These are phyloP conservation scores for Dendroctonus ponderosae DNA, from an alignment of 1,140 invertebrate genomes.

Conservation along the genomic window DNA sequence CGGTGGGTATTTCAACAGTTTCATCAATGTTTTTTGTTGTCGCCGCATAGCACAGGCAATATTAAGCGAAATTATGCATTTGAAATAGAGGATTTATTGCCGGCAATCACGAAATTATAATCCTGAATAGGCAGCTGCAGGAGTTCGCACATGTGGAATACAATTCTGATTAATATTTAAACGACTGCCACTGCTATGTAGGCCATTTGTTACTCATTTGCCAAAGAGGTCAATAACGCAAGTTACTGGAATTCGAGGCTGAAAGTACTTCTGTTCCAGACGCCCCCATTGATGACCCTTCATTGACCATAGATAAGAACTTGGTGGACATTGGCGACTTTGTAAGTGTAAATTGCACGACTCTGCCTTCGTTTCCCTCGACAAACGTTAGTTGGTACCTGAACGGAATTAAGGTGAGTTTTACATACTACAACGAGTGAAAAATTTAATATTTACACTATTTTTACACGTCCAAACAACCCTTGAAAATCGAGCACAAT, in stretches of 20 bases:
- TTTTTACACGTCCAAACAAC: too few species aligned
- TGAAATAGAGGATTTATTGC: not conserved
- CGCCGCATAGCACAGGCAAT: too few species aligned
- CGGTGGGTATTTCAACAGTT: slow-evolving; percentile 56
- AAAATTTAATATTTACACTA: too few species aligned
- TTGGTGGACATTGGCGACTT: slow-evolving; percentile 72
- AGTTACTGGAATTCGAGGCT: too few species aligned
- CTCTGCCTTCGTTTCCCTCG: slow-evolving; percentile 71
- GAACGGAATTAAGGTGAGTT: slow-evolving; percentile 69
- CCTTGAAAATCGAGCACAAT: too few species aligned
- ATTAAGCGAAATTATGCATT: too few species aligned
- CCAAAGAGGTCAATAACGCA: too few species aligned
- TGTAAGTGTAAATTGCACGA: slow-evolving; percentile 72
- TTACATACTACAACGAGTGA: not conserved
- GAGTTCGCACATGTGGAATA: too few species aligned
- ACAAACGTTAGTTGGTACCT: slow-evolving; percentile 80
- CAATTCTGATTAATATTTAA: too few species aligned
- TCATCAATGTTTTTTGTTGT: too few species aligned
- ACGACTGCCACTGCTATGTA: too few species aligned
- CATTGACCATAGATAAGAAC: slow-evolving; percentile 66
- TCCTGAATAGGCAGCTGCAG: not conserved
- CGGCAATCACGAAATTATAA: not conserved
- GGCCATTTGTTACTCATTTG: too few species aligned
- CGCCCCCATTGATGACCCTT: slow-evolving; percentile 63
- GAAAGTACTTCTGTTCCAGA: slow-evolving; percentile 55